Base-by-base conservation (phyloP, 2,113 vertebrate genomes). In the Neogobius melanostomus region DNA sequence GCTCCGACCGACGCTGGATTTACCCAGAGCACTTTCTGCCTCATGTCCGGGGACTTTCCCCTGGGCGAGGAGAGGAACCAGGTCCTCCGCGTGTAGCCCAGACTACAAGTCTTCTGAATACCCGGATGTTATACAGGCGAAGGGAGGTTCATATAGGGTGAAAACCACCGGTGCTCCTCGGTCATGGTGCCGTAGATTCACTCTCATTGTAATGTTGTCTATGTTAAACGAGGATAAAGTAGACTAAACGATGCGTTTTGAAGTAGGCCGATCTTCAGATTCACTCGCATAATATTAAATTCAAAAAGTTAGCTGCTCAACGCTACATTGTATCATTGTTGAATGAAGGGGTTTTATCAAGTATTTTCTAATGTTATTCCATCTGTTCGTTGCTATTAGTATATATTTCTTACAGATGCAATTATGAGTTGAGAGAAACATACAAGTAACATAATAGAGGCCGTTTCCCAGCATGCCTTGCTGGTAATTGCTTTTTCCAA, bases 31-130 rank as follows among this genome's bases (percentile, higher is more conserved):
- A 90, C 84, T 91, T 70, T 91, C 87, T 90, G 87, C 82, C 62
- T 0, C 2, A 7, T 0, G 90, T 88, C 85, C 89, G 85, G 89
- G 88, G 88, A 90, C 88, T 90, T 89, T 90, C 85, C 87, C 88
- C 89, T 88, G 85, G 76, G 88, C 72, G 1, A 0, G 68, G 0
- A 0, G 0, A 74, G 89, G 49, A 56, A 56, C 72, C 0, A 0
- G 0, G 74, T 90, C 53, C 88, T 69, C 87, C 0, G 88, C 0
- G 0, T 3, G 85, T 90, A 90, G 81, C 87, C 78, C 88, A 89
- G 88, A 85, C 3, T 11, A 6, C 17, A 85, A 88, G 82, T 51
- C 69, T 90, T 91, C 88, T 6, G 84, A 91, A 89, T 89, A 78
- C 82, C 78, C 85, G 80, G 77, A 78, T 77, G 69, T 15, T 0